phyloP scores from a whole-genome alignment of 2,113 vertebrate genomes.

The Gobio gobio region DNA sequence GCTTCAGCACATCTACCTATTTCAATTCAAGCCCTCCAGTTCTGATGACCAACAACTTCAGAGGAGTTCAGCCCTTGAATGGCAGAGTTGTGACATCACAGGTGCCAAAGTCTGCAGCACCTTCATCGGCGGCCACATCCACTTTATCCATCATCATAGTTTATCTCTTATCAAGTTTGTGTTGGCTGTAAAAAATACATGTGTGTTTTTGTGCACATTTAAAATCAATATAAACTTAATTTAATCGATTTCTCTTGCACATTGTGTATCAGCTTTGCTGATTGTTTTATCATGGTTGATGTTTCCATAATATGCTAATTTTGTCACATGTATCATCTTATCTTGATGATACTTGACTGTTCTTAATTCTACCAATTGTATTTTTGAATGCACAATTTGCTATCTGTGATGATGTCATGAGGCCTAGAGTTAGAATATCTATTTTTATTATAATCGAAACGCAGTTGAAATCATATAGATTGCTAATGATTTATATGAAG shows the following conservation, averaged over 20 bases:
- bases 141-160: not conserved
- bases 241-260: not conserved
- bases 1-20: constrained; percentile 57
- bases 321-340: not conserved
- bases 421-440: not conserved
- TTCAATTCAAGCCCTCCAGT: not conserved
- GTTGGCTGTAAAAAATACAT: not conserved
- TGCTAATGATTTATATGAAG: not conserved
- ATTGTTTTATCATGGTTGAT: not conserved
- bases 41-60: constrained; percentile 56
- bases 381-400: not conserved
- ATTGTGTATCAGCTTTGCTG: not conserved
- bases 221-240: not conserved
- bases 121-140: not conserved
- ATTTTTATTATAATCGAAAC: not conserved
- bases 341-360: not conserved
- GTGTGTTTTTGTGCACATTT: not conserved
- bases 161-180: not conserved
- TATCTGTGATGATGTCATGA: not conserved
- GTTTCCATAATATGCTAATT: not conserved
- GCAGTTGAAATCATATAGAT: not conserved
- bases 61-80: constrained; percentile 54
- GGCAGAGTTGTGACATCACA: constrained; percentile 53
- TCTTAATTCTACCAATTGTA: not conserved
- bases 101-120: not conserved